Conservation (phyloP, 2,113 vertebrate species). For the Miniopterus natalensis region DNA sequence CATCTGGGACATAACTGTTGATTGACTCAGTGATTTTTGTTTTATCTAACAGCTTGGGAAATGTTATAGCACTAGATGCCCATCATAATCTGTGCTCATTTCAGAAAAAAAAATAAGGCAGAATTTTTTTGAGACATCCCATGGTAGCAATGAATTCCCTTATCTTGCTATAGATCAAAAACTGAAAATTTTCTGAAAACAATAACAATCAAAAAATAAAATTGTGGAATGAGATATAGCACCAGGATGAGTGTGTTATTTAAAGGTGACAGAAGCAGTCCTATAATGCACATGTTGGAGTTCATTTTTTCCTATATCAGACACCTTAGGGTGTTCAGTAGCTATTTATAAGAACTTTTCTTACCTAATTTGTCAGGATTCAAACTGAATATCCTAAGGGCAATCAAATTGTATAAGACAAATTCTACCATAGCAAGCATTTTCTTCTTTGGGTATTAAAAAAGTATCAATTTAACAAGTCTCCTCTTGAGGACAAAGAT, state of each 20-base stretch:
- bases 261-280: conserved; percentile 29
- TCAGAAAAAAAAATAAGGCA: neutral
- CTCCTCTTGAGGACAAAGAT: conserved; percentile 37
- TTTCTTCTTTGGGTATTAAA: conserved; percentile 52
- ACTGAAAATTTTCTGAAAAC: conserved; percentile 41
- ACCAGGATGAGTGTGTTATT: conserved; percentile 2
- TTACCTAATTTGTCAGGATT: conserved; percentile 38
- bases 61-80: neutral
- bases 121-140: conserved; percentile 51
- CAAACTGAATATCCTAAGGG: conserved; percentile 41
- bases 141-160: neutral
- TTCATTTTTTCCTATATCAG: conserved; percentile 46
- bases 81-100: conserved; percentile 20
- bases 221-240: conserved; percentile 25
- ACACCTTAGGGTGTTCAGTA: neutral
- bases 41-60: neutral
- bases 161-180: conserved; percentile 42
- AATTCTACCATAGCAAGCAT: conserved; percentile 41
- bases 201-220: conserved; percentile 59
- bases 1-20: neutral
- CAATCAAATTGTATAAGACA: conserved; percentile 14
- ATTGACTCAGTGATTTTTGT: neutral
- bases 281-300: conserved; percentile 18
- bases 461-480: conserved; percentile 59
- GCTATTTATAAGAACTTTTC: conserved; percentile 55